These are phyloP conservation scores for Hoplodrina blanda DNA, from an alignment of 2,888 invertebrate genomes.

Conservation along the genomic window DNA sequence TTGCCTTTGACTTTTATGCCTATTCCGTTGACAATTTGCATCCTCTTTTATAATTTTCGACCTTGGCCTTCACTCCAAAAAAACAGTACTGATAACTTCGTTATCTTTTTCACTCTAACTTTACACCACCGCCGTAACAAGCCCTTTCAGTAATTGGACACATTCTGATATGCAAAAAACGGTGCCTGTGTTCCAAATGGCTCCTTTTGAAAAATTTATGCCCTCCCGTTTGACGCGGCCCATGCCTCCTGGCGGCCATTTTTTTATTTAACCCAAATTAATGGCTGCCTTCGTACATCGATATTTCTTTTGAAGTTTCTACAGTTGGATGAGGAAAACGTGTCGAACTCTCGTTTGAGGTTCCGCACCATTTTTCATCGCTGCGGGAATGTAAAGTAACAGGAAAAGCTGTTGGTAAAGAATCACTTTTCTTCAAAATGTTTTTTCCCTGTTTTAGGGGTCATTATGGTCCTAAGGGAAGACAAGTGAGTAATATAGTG, in stretches of 20 bases:
- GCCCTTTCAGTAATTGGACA: conserved; percentile 82
- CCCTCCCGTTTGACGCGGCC: conserved; percentile 77
- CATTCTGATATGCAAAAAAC: conserved; percentile 85
- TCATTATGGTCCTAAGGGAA: conserved; percentile 14
- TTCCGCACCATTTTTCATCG: conserved; percentile 46
- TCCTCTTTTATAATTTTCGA: not conserved
- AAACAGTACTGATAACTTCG: not conserved
- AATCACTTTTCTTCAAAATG: conserved; percentile 31
- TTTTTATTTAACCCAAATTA: conserved; percentile 73
- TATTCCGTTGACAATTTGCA: not conserved
- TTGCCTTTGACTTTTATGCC: no score
- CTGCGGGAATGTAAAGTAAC: conserved; percentile 25
- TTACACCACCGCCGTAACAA: conserved; percentile 65
- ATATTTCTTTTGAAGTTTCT: conserved; percentile 67
- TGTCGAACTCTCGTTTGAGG: conserved; percentile 42
- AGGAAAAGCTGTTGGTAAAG: conserved; percentile 16
- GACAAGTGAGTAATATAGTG: conserved; percentile 29
- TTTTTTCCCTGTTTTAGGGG: conserved; percentile 8
- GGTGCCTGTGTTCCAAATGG: conserved; percentile 75
- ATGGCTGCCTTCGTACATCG: conserved; percentile 66
- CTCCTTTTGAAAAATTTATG: conserved; percentile 82
- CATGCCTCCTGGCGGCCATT: conserved; percentile 67
- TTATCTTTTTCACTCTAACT: conserved; percentile 42
- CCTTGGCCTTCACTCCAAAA: not conserved
- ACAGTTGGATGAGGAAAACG: conserved; percentile 51